phyloP scores from a whole-genome alignment of 2,888 invertebrate species.

The Nineta flava region DNA sequence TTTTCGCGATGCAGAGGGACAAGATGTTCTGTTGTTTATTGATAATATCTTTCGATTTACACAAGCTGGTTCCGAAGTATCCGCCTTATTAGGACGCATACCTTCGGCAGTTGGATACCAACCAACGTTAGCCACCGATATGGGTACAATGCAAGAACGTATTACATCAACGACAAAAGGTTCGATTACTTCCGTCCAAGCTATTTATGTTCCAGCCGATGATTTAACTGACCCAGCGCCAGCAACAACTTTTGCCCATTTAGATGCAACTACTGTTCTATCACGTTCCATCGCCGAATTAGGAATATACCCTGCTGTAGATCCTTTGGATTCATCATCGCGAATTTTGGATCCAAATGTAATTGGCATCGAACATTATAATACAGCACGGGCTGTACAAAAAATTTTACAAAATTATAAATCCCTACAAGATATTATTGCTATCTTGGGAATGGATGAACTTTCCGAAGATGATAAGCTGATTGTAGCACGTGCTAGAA shows the following conservation, averaged over 20 bases:
- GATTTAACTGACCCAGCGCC: conserved; percentile 91
- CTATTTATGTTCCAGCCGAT: conserved; percentile 87
- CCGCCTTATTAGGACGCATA: conserved; percentile 83
- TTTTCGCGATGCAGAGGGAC: conserved; percentile 86
- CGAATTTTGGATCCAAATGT: conserved; percentile 90
- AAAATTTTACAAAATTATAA: conserved; percentile 67
- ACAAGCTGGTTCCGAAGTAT: conserved; percentile 80
- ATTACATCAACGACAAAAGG: conserved; percentile 90
- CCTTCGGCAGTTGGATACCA: conserved; percentile 93
- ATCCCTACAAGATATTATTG: conserved; percentile 77
- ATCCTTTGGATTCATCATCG: conserved; percentile 84
- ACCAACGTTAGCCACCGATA: conserved; percentile 88
- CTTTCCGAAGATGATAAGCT: conserved; percentile 97
- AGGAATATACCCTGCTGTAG: conserved; percentile 87
- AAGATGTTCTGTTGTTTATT: conserved; percentile 84
- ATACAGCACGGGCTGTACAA: conserved; percentile 78
- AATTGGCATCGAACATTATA: conserved; percentile 77
- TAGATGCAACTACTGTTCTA: conserved; percentile 88
- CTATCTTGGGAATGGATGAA: conserved; percentile 98
- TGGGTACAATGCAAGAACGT: conserved; percentile 94
- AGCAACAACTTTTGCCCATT: conserved; percentile 87
- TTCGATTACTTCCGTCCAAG: conserved; percentile 88
- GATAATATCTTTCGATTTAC: conserved; percentile 89
- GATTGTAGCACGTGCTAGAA: conserved; percentile 90
- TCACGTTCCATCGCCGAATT: conserved; percentile 86